Percentiles rank a stretch among this genome's conserved stretches.
Conservation (phyloP, 2,797 vertebrate species). For the Bradypodion ventrale region DNA sequence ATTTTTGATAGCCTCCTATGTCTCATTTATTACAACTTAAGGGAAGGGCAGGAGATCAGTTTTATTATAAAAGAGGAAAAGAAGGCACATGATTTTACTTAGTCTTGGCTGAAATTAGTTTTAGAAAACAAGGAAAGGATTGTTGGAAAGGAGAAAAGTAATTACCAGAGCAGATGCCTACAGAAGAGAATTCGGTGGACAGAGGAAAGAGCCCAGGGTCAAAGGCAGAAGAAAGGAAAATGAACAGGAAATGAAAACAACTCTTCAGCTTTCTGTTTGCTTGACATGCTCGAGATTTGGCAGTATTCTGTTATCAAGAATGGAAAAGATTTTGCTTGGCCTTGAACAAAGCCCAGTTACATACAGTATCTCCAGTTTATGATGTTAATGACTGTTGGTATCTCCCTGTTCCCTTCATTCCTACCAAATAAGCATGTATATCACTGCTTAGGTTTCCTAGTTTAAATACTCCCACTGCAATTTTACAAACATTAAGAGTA, state of each 20-base stretch:
- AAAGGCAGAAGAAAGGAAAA: slow-evolving; percentile 64
- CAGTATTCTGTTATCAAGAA: slow-evolving; percentile 78
- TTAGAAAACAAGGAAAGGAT: slow-evolving; percentile 73
- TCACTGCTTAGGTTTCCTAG: slow-evolving; percentile 59
- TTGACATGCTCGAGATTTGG: slow-evolving; percentile 77
- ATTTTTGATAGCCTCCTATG: slow-evolving; percentile 56
- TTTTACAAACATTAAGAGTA: slow-evolving; percentile 63
- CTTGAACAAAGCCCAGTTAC: slow-evolving; percentile 79
- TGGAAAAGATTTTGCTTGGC: slow-evolving; percentile 73
- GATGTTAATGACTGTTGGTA: slow-evolving; percentile 75
- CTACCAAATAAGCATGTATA: slow-evolving; percentile 67
- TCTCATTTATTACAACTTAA: slow-evolving; percentile 32
- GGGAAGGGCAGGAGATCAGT: slow-evolving; percentile 66
- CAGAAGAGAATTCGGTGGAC: slow-evolving; percentile 60
- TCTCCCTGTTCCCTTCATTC: slow-evolving; percentile 76
- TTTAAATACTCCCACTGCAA: slow-evolving; percentile 53
- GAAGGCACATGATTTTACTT: slow-evolving; percentile 82
- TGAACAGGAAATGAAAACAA: slow-evolving; percentile 70
- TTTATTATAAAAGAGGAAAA: slow-evolving; percentile 74
- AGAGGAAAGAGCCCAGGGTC: slow-evolving; percentile 52
- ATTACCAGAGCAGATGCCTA: slow-evolving; percentile 51
- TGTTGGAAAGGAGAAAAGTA: slow-evolving; percentile 65
- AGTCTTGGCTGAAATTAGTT: slow-evolving; percentile 71
- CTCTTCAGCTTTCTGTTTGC: slow-evolving; percentile 78
- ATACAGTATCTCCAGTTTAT: slow-evolving; percentile 83